Conservation (phyloP, 2,113 vertebrate genomes). For the Heterochromis multidens region DNA sequence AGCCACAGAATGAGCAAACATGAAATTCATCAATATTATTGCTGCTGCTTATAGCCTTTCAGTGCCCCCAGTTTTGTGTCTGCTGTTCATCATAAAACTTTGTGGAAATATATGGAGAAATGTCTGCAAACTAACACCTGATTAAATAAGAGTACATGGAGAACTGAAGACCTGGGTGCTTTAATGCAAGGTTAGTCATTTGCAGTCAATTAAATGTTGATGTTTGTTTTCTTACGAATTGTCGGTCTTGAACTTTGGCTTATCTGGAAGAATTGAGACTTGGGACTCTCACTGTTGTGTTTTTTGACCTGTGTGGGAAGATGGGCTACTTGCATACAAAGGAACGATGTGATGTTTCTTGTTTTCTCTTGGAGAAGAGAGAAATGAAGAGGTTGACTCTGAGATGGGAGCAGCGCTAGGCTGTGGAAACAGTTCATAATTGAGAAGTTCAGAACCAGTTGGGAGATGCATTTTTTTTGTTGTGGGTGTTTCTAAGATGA, state of each 20-base stretch:
- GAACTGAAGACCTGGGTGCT: neutral
- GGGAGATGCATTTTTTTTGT: conserved; percentile 5
- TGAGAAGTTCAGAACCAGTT: conserved; percentile 11
- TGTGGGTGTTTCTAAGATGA: conserved; percentile 20
- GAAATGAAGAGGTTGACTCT: conserved; percentile 44
- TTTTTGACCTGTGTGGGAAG: conserved; percentile 68
- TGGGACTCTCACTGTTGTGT: conserved; percentile 42
- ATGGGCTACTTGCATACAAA: conserved; percentile 42
- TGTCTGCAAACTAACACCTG: neutral
- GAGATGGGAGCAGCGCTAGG: conserved; percentile 27
- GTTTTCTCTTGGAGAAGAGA: conserved; percentile 46
- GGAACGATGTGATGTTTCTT: conserved; percentile 58
- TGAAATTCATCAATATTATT: neutral
- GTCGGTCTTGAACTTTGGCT: conserved; percentile 12
- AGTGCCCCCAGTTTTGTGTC: neutral
- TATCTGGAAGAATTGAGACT: conserved; percentile 36
- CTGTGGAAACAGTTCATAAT: conserved; percentile 2
- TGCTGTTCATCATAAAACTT: neutral
- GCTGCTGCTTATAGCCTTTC: neutral
- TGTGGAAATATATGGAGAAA: neutral
- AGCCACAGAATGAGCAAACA: neutral
- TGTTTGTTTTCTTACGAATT: conserved; percentile 1
- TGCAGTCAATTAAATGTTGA: neutral
- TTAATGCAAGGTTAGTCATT: neutral
- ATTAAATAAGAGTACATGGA: neutral